A percentile compares a stretch with the other conserved stretches of the same genome.
Evolutionary conservation across 2,113 vertebrate genomes (phyloP).

Genomic region (Hirundichthys speculiger): DNA sequence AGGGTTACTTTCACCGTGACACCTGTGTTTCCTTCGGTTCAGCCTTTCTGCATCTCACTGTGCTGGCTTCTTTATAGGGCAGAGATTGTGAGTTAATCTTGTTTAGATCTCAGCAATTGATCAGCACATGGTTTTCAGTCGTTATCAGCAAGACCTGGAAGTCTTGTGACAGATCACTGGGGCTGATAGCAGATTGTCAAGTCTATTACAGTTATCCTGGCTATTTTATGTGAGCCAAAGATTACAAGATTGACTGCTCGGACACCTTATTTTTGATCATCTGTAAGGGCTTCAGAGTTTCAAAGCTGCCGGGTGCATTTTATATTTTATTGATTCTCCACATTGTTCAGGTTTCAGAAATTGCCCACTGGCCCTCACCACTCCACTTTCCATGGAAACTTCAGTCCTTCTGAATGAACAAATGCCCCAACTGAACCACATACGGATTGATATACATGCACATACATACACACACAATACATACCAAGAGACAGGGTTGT

Average conservation of each 20-base stretch:
- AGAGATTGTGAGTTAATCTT: conserved; percentile 6
- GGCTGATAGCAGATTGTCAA: neutral
- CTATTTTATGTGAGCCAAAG: conserved; percentile 10
- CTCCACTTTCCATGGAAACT: conserved; percentile 67
- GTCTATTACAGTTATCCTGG: neutral
- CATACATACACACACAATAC: conserved; percentile 28
- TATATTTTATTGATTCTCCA: conserved; percentile 36
- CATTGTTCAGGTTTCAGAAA: conserved; percentile 62
- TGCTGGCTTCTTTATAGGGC: conserved; percentile 3
- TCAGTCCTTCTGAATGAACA: conserved; percentile 61
- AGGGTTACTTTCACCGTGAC: conserved; percentile 28
- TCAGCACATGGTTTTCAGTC: neutral
- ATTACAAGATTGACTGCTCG: neutral
- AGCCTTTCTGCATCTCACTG: conserved; percentile 8
- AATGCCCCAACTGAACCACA: conserved; percentile 49
- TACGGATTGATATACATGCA: conserved; percentile 35
- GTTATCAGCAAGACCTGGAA: conserved; percentile 8
- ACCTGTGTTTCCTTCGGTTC: conserved; percentile 24
- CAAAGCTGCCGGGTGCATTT: conserved; percentile 6
- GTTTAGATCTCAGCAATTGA: conserved; percentile 26
- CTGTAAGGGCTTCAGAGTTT: conserved; percentile 5
- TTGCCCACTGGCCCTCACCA: conserved; percentile 54
- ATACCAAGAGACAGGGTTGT: conserved; percentile 26
- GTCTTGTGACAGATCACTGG: conserved; percentile 23
- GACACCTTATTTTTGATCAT: neutral